Evolutionary conservation across 1,140 invertebrate genomes (phyloP), one percentile per base, ranked within the genome.

Genomic region (Drosophila repletoides): DNA sequence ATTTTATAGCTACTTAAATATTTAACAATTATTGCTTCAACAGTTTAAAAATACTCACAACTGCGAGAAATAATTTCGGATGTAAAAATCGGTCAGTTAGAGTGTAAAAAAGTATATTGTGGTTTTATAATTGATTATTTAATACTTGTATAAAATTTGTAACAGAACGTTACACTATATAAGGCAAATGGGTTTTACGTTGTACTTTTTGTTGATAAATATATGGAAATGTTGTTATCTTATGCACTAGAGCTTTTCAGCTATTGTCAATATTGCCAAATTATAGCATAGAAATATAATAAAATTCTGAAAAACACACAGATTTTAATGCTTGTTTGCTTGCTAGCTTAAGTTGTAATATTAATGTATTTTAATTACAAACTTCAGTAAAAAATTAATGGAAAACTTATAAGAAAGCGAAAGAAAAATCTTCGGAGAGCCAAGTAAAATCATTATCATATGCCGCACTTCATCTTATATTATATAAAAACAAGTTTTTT

Each of bases 61-160:
- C 1, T 33, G 2, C n/a, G 5, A 12, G 7, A 33, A 10, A 6
- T n/a, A 12, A n/a, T 33, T n/a, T n/a, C n/a, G 15, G 19, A 6
- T 38, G 40, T 38, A 36, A 14, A 52, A 52, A 36, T 36, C n/a
- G 9, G 7, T 29, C 12, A 19, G 10, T 38, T 5, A 58, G 5
- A 38, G 21, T 34, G 5, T 40, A 51, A 17, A 43, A 26, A 43
- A 66, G 28, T 60, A 10, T 43, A 41, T 45, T 45, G 14, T 19
- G 21, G 1, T 14, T 48, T 34, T 51, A 51, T 29, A 40, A 64
- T 36, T 53, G 9, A 41, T 48, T 69, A 1, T 56, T 56, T 71
- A 74, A 74, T 74, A 74, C 67, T 73, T 73, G 45, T 66, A 55
- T 55, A 66, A 74, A 71, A 66, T 34, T 26, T 5, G 19, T 61